A percentile compares a stretch with the other conserved stretches of the same genome.
phyloP scores from a whole-genome alignment of 1,140 invertebrate genomes.

The Neelides sp. region DNA sequence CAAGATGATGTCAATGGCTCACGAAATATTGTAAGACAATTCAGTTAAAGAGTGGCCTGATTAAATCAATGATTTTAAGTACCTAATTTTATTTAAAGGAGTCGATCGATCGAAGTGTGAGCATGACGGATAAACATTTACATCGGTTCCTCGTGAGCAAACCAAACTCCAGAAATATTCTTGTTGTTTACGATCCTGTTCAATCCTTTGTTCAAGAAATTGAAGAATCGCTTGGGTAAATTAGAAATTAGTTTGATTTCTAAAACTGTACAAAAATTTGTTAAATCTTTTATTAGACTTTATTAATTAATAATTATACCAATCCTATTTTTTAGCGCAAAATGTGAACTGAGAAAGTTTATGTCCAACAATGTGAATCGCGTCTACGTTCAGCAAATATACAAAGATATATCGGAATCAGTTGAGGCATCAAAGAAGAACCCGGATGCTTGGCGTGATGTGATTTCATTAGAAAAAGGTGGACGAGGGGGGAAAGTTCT shows the following conservation, averaged over 20 bases:
- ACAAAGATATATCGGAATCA: conserved; percentile 39
- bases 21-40: neutral
- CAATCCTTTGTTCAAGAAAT: conserved; percentile 64
- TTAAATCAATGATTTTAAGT: conserved; percentile 11
- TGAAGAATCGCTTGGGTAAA: conserved; percentile 49
- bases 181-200: conserved; percentile 58
- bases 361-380: conserved; percentile 62
- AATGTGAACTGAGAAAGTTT: conserved; percentile 57
- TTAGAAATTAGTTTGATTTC: too few species aligned
- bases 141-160: conserved; percentile 51
- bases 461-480: conserved; percentile 46
- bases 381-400: conserved; percentile 37
- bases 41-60: conserved; percentile 15
- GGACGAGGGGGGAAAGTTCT: neutral
- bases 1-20: conserved; percentile 18
- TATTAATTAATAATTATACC: neutral
- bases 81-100: conserved; percentile 11
- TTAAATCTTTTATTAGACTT: conserved; percentile 32
- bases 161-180: conserved; percentile 60
- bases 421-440: conserved; percentile 57
- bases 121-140: conserved; percentile 27
- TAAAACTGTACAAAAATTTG: too few species aligned
- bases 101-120: conserved; percentile 18
- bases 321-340: conserved; percentile 39
- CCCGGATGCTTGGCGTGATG: conserved; percentile 57